Evolutionary conservation across 2,888 invertebrate species (phyloP), one percentile per base, ranked within the genome.

Genomic region (Stictocephala bisonia): DNA sequence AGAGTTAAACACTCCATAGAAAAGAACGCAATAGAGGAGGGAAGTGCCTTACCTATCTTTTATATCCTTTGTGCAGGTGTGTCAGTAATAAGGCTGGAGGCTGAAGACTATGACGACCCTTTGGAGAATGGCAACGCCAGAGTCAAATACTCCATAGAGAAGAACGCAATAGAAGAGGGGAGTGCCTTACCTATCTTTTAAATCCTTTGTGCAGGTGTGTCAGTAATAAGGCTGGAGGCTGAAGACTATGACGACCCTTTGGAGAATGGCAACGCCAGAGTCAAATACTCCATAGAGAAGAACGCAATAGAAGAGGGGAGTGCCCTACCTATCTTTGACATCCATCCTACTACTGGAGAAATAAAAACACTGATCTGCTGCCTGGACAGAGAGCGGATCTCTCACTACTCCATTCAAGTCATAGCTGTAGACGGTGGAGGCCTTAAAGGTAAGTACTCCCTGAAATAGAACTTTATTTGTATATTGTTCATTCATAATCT

Each of bases 21-120:
- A 84, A 96, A 96, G 86, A 96, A 96, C 84, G 96, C 96, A 20
- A 96, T 96, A 77, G 97, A 97, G 85, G 97, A 97, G 85, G 96
- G 96, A 85, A 95, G 95, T 4, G 96, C 96, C 0, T 94, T 94
- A 51, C 96, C 96, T 1, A 96, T 97, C 80, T 97, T 97, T 84
- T 94, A 96, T 86, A 97, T 97, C 75, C 96, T 9, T 56, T 15
- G 26, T 27, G 15, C 79, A 85, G 96, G 96, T 77, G 96, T 96
- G 94, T 95, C 96, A 75, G 97, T 98, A 72, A 96, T 97, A 97
- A 97, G 96, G 51, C 97, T 97, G 93, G 96, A 96, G 13, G 97
- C 97, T 3, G 93, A 95, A 50, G 98, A 99, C 85, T 96, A 96
- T 83, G 98, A 99, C 83, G 96, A 96, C 83, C 96, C 96, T 2